Percentiles rank a stretch among this genome's conserved stretches.
phyloP scores from a whole-genome alignment of 2,888 invertebrate species.

The Amblyteles armatorius region DNA sequence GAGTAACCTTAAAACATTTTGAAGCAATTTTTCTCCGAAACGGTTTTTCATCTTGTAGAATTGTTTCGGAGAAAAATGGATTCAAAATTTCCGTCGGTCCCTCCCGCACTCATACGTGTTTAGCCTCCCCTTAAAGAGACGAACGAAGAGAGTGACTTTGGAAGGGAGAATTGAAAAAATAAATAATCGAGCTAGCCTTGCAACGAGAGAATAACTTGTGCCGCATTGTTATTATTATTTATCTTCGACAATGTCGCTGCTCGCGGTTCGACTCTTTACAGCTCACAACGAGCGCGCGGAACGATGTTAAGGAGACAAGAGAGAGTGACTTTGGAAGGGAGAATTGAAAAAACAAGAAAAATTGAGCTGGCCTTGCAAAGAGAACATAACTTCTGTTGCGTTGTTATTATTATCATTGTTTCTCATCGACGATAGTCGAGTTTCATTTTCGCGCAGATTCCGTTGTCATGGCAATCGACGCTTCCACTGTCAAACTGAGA shows the following conservation, averaged over 20 bases:
- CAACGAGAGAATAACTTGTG: background rate
- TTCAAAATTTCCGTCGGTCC: background rate
- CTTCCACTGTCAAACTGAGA: background rate
- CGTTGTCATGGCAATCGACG: background rate
- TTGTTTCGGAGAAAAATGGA: background rate
- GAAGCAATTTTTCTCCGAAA: no score
- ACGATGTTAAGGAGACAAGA: slow-evolving; percentile 25
- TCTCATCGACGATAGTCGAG: background rate
- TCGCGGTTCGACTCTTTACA: background rate
- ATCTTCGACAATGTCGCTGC: background rate
- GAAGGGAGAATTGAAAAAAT: background rate
- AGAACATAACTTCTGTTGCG: background rate
- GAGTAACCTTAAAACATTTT: no score
- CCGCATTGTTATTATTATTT: background rate
- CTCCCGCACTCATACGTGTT: no score
- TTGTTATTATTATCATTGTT: background rate
- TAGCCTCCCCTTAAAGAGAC: background rate
- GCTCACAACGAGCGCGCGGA: slow-evolving; percentile 22
- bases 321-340: background rate
- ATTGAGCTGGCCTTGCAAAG: background rate
- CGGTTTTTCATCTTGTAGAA: background rate
- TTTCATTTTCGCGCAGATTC: background rate
- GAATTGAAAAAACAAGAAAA: background rate
- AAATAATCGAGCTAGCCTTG: background rate
- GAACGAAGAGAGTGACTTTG: background rate